These are phyloP conservation scores for Caenorhabditis sp. DNA, from an alignment of 2,888 invertebrate genomes.

Conservation along the genomic window DNA sequence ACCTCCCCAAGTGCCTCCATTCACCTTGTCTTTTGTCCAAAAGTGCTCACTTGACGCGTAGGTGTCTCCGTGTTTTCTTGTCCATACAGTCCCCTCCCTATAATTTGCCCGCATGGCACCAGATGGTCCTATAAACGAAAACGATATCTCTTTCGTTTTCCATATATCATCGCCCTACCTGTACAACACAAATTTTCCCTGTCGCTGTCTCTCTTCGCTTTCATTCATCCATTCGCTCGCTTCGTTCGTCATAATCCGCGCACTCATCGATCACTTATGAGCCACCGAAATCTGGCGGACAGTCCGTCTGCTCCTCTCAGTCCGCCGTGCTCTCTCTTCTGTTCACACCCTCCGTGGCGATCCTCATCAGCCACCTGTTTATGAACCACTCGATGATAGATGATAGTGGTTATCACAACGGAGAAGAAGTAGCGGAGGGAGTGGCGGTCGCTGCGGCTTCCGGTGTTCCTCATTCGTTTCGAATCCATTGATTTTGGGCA, in stretches of 20 bases:
- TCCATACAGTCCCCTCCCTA: conserved; percentile 19
- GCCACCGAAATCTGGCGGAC: conserved; percentile 55
- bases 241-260: conserved; percentile 49
- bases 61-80: conserved; percentile 19
- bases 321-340: conserved; percentile 8
- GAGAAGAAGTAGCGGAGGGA: conserved; percentile 9
- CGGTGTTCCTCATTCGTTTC: conserved; percentile 26
- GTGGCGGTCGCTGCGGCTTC: conserved; percentile 22
- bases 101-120: conserved; percentile 40
- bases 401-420: conserved; percentile 59
- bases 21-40: conserved; percentile 38
- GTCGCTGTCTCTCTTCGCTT: not conserved
- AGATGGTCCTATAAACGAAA: no score
- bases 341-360: conserved; percentile 45
- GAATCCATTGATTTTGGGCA: not conserved
- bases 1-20: conserved; percentile 20
- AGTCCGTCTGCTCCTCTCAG: conserved; percentile 27
- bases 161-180: conserved; percentile 51
- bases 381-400: conserved; percentile 59
- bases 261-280: conserved; percentile 60
- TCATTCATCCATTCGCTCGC: not conserved
- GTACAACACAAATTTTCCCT: conserved; percentile 4
- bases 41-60: conserved; percentile 58
- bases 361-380: conserved; percentile 53
- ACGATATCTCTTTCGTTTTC: conserved; percentile 7